phyloP scores from a whole-genome alignment of 2,113 vertebrate genomes.

The Sceloporus undulatus region DNA sequence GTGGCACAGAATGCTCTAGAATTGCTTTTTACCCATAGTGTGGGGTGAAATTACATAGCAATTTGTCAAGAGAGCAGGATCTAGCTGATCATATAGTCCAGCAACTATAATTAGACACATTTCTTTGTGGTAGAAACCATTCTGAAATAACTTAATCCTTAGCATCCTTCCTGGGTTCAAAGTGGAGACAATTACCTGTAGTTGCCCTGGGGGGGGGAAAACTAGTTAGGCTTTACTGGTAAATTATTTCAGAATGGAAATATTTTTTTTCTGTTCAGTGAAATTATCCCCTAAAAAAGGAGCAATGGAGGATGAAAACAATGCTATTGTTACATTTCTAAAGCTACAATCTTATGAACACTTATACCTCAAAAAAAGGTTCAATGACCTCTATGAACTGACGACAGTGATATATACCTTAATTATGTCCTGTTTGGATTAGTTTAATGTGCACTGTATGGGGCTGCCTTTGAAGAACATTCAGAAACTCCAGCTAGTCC shows the following conservation, averaged over 20 bases:
- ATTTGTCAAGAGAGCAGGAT: constrained; percentile 1
- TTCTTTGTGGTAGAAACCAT: background rate
- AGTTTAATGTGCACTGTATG: too few relatives aligned
- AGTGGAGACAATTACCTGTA: constrained; percentile 49
- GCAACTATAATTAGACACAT: constrained; percentile 5
- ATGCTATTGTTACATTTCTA: constrained; percentile 64
- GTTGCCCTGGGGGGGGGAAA: constrained; percentile 57
- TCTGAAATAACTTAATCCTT: constrained; percentile 23
- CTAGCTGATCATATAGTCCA: background rate
- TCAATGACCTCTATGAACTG: too few relatives aligned
- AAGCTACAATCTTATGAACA: constrained; percentile 35
- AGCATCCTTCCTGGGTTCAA: constrained; percentile 13
- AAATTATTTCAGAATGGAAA: constrained; percentile 71
- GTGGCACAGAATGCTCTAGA: background rate
- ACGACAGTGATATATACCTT: too few relatives aligned
- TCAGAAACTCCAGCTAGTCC: too few relatives aligned
- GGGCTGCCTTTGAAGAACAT: too few relatives aligned
- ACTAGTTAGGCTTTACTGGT: constrained; percentile 72
- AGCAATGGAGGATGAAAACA: constrained; percentile 50
- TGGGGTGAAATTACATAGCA: background rate
- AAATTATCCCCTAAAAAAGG: constrained; percentile 49
- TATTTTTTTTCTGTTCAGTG: constrained; percentile 53
- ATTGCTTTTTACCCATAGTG: constrained; percentile 9
- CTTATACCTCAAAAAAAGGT: background rate
- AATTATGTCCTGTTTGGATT: background rate